phyloP scores from a whole-genome alignment of 2,797 vertebrate genomes.

The Phrynocephalus forsythii region DNA sequence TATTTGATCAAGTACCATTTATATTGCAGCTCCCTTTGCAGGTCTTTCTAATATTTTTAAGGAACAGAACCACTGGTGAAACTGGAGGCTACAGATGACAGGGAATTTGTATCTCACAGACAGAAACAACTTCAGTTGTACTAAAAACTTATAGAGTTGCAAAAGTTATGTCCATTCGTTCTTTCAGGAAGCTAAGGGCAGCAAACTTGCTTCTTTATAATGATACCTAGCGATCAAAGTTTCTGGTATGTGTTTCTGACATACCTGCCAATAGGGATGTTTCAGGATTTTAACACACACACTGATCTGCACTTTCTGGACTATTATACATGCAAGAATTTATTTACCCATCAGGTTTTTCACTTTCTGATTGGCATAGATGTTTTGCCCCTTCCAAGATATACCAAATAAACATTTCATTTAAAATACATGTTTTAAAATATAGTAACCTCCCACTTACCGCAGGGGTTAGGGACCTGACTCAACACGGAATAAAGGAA shows the following conservation, averaged over 20 bases:
- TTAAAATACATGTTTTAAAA: too few relatives aligned
- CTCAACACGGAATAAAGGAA: too few relatives aligned
- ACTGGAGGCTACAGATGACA: background rate
- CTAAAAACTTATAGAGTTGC: background rate
- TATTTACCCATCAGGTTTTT: background rate
- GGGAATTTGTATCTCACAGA: background rate
- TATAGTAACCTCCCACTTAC: too few relatives aligned
- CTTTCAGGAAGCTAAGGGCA: background rate
- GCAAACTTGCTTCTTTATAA: background rate
- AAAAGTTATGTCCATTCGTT: background rate
- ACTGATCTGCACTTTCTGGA: background rate
- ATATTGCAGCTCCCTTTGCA: background rate
- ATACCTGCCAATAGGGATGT: background rate
- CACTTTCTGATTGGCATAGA: background rate
- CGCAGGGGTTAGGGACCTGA: too few relatives aligned
- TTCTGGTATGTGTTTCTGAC: background rate
- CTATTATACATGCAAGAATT: background rate
- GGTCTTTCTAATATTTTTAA: background rate
- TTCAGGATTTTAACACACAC: background rate
- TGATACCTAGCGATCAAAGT: background rate
- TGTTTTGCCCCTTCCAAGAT: background rate
- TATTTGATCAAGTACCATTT: conserved; percentile 10
- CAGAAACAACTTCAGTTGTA: too few relatives aligned
- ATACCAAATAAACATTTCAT: background rate
- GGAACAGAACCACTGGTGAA: background rate